Base-by-base conservation (phyloP, 1,140 invertebrate species). In the Muscidifurax raptorellus region DNA sequence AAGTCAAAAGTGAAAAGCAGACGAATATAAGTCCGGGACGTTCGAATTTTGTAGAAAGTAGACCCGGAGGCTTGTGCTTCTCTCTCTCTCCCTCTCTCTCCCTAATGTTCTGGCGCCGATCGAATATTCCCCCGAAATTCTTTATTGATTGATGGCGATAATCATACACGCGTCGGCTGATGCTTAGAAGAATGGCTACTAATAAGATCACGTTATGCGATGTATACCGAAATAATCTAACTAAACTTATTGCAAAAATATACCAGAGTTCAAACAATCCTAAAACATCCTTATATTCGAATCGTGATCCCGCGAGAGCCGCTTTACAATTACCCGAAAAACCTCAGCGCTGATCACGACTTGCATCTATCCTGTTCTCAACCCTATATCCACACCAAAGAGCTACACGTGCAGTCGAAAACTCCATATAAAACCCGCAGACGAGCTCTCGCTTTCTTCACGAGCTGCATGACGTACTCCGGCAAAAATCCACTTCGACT, bases 1-100 rank as follows among this genome's bases (percentile, higher is more conserved):
- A 79, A 79, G 77, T 79, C 32, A 80, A 80, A 80, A 80, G 78
- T 80, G 77, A 80, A 80, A 80, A 80, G 64, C 78, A 28, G 36
- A 80, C 66, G 78, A 80, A 80, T 47, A 30, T n/a, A 7, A 28
- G 66, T 47, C 36, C 25, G 36, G 78, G 66, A 18, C 64, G 78
- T 47, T 71, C 77, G 36, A 80, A 80, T 47, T 80, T 71, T 40
- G 25, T 80, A 80, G 78, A 80, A 80, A 80, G 78, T 80, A 40
- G 78, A 71, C 78, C 78, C 66, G 78, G 13, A 32, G 32, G 32
- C 28, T 13, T 69, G 36, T 6, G 36, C 36, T 40, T 40, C 36
- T 9, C 36, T 40, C 32, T 32, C 32, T 44, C 36, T 80, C 13
- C 67, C 36, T 40, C 32, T 32, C 32, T 44, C 36, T 80, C 13